Conservation (phyloP, 2,888 invertebrate species). For the Heliconius hortense region DNA sequence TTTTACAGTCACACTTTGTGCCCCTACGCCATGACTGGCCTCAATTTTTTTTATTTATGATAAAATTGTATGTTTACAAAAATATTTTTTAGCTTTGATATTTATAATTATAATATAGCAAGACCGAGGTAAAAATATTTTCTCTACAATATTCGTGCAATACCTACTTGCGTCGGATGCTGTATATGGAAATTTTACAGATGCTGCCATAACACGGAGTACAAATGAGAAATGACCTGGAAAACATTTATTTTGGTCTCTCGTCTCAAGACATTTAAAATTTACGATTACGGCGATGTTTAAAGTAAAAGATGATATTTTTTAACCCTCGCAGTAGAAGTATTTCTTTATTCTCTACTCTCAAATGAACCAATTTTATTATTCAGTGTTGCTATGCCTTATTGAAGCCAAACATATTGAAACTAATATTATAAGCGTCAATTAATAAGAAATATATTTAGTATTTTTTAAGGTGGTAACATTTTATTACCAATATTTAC, state of each 20-base stretch:
- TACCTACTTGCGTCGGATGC: conserved; percentile 17
- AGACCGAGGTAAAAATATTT: neutral
- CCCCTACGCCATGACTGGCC: no score
- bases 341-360: neutral
- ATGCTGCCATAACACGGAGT: conserved; percentile 23
- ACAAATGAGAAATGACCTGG: conserved; percentile 23
- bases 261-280: conserved; percentile 27
- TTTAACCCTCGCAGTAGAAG: neutral
- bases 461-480: neutral
- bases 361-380: neutral
- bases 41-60: no score
- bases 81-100: neutral
- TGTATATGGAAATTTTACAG: conserved; percentile 28
- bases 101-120: neutral
- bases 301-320: conserved; percentile 8
- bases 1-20: no score
- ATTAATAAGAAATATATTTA: neutral
- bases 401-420: neutral
- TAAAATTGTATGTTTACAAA: neutral
- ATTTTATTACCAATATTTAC: neutral
- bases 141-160: conserved; percentile 11
- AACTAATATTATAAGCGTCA: neutral
- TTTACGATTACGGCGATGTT: conserved; percentile 26
- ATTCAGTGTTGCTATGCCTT: neutral
- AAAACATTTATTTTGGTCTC: conserved; percentile 22